phyloP scores from a whole-genome alignment of 2,113 vertebrate genomes.

The Crotalus tigris region DNA sequence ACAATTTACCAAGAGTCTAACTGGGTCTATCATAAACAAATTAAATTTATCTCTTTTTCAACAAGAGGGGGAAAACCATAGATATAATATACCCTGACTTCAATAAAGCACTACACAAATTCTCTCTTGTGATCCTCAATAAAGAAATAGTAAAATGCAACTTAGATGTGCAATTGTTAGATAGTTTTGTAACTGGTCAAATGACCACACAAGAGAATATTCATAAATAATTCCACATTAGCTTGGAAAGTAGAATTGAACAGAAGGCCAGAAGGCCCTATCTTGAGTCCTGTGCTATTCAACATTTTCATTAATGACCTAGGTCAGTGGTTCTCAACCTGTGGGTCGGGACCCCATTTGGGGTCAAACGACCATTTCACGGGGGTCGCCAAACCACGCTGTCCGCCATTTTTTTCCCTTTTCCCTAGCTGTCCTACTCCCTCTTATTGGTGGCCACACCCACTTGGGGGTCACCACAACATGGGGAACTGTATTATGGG shows the following conservation, averaged over 20 bases:
- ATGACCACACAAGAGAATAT: background rate
- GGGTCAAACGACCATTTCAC: too few relatives aligned
- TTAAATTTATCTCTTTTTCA: background rate
- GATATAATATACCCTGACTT: background rate
- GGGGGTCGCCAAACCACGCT: too few relatives aligned
- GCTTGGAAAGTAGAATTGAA: background rate
- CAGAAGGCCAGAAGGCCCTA: background rate
- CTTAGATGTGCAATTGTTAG: background rate
- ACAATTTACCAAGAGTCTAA: background rate
- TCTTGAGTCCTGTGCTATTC: background rate
- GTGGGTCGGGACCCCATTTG: too few relatives aligned
- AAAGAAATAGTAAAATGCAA: background rate
- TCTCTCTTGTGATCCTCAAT: background rate
- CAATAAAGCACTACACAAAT: background rate
- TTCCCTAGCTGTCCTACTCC: too few relatives aligned
- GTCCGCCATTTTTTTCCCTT: too few relatives aligned
- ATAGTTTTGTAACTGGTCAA: background rate
- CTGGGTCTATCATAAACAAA: background rate
- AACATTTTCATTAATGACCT: background rate
- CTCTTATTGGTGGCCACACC: too few relatives aligned
- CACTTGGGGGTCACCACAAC: too few relatives aligned
- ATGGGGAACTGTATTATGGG: too few relatives aligned
- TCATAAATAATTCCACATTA: background rate
- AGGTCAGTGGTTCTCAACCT: background rate
- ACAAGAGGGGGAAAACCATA: background rate